Evolutionary conservation across 2,113 vertebrate species (phyloP), one percentile per base, ranked within the genome.

Genomic region (Lepisosteus oculatus): DNA sequence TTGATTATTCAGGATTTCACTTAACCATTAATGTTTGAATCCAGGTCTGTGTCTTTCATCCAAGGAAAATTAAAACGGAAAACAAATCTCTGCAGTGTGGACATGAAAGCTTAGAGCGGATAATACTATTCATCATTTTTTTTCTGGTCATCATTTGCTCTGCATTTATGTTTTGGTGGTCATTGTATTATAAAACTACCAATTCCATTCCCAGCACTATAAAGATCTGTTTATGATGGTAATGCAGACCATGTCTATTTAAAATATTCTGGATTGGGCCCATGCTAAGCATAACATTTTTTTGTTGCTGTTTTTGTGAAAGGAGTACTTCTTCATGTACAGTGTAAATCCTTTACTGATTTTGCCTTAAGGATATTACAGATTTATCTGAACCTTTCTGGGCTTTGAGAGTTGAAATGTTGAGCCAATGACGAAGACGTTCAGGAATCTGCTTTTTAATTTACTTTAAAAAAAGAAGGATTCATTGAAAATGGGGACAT

Each of bases 391-490:
- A 72, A 72, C 55, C 71, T 55, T 61, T 13, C 29, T 17, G 44
- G 13, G 43, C 61, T 65, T 43, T 65, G 72, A 44, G 56, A 67
- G 14, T 57, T 42, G 7, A 63, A 44, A 45, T 64, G 54, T 47
- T 14, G 13, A 57, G 47, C 43, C 72, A 68, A 72, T 63, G 59
- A 76, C 43, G 65, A 74, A 68, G 61, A 73, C 62, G 43, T 65
- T 72, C 57, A 70, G 66, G 74, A 77, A 78, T 77, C 71, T 77
- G 67, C 41, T 66, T 76, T 78, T 77, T 80, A 80, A 78, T 78
- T 63, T 29, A 29, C 29, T 51, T 51, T 51, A 51, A 9, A 5
- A 51, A 51, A 61, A 47, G 62, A 59, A 55, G 76, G 68, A 72
- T 62, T 65, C 67, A 77, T 66, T 72, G 55, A 74, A 44, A 57